phyloP scores from a whole-genome alignment of 2,797 vertebrate species.

The Coluber constrictor region DNA sequence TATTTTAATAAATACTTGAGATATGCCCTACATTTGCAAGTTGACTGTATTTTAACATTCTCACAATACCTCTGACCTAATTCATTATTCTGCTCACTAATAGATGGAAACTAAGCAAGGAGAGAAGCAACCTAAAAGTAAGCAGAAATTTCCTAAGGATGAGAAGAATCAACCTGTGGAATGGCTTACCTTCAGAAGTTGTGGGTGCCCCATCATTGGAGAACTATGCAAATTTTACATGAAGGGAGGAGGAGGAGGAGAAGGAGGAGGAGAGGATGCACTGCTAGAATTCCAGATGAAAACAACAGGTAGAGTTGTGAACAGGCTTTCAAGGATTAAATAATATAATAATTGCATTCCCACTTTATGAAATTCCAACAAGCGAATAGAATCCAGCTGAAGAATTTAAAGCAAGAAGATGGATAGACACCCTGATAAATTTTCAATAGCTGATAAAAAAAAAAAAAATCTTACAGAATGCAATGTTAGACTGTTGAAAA shows the following conservation, averaged over 20 bases:
- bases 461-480: not conserved
- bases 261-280: not conserved
- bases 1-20: not conserved
- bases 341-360: not conserved
- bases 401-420: not conserved
- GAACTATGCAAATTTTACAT: not conserved
- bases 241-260: not conserved
- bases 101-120: too few relatives aligned
- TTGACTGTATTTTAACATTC: not conserved
- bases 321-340: not conserved
- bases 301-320: not conserved
- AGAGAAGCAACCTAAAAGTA: not conserved
- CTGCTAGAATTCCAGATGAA: not conserved
- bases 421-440: not conserved
- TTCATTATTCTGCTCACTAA: not conserved
- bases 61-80: not conserved
- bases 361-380: constrained; percentile 4
- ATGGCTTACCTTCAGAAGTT: not conserved
- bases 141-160: not conserved
- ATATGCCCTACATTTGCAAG: not conserved
- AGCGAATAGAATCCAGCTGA: constrained; percentile 5
- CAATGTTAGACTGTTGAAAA: not conserved
- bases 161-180: not conserved
- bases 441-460: not conserved
- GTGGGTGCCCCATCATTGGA: not conserved